Percentiles rank a stretch among this genome's conserved stretches.
Conservation (phyloP, 2,888 invertebrate genomes). For the Omphaloscelis lunosa region DNA sequence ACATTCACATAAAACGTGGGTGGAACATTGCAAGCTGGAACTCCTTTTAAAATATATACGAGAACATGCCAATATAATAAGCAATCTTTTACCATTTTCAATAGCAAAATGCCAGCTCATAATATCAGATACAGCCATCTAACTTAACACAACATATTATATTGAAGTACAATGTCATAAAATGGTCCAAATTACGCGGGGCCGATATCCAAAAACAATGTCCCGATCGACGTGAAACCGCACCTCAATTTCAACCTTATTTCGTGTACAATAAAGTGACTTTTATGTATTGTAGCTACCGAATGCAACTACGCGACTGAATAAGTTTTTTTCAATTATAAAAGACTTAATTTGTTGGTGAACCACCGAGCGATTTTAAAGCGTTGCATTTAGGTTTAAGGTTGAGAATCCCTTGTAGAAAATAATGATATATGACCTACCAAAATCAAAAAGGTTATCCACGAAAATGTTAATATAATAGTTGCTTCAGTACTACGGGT, state of each 20-base stretch:
- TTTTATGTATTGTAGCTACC: conserved; percentile 71
- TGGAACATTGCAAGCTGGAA: not conserved
- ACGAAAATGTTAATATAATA: conserved; percentile 91
- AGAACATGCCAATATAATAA: conserved; percentile 44
- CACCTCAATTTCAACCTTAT: conserved; percentile 73
- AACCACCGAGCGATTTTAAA: conserved; percentile 53
- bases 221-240: conserved; percentile 73
- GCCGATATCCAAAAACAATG: conserved; percentile 88
- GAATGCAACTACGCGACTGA: conserved; percentile 88
- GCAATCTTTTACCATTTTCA: conserved; percentile 67
- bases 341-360: conserved; percentile 84
- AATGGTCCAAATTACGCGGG: conserved; percentile 86
- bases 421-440: conserved; percentile 80
- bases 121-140: conserved; percentile 76
- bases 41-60: conserved; percentile 28
- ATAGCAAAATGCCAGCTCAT: conserved; percentile 71
- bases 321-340: conserved; percentile 87
- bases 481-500: conserved; percentile 90
- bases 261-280: conserved; percentile 68
- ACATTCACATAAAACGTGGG: not conserved
- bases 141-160: conserved; percentile 82
- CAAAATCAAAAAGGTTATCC: conserved; percentile 87
- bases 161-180: conserved; percentile 85
- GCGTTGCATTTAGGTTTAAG: conserved; percentile 47
- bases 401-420: conserved; percentile 62